Base-by-base conservation (phyloP, 2,113 vertebrate genomes). In the Cervus canadensis region DNA sequence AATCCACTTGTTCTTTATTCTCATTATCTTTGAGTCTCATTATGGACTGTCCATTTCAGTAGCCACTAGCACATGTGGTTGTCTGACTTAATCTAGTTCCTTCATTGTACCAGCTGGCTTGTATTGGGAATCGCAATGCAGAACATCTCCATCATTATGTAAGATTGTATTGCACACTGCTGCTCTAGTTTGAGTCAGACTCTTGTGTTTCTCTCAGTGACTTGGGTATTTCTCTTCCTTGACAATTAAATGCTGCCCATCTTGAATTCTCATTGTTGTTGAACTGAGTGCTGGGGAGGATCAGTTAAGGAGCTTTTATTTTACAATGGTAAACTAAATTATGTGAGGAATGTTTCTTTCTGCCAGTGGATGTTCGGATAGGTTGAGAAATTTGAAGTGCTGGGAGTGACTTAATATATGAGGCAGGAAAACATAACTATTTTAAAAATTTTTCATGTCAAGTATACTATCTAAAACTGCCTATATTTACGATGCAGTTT, bases 201-300 rank as follows among this genome's bases (percentile, higher is more conserved):
- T 87, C 3, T 87, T 30, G 3, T 82, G 43, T 83, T 95, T 89
- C 36, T 76, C 6, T 85, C 36, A 57, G 23, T 95, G 30, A 79
- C 13, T 91, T 93, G 36, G 17, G 7, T 96, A 57, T 95, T 94
- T 96, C 26, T 97, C 26, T 97, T 95, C 10, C 10, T 82, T 6
- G 6, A 43, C 16, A 40, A 45, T 94, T 83, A 26, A 52, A 95
- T 90, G 13, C 71, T 96, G 33, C 7, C 2, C 6, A n/a, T 89
- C 57, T 96, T 87, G 12, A 89, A 89, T 50, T 78, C 43, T 92
- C n/a, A 81, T 1, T 90, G 0, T 88, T 95, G 56, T 93, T 92
- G 36, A 94, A 28, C 82, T 91, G 57, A 92, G 15, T 16, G 40
- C 3, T 89, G 33, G 48, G 30, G 9, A 60, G 54, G 17, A 91